Base-by-base conservation (phyloP, 2,888 invertebrate species). In the Temnothorax ravouxi region DNA sequence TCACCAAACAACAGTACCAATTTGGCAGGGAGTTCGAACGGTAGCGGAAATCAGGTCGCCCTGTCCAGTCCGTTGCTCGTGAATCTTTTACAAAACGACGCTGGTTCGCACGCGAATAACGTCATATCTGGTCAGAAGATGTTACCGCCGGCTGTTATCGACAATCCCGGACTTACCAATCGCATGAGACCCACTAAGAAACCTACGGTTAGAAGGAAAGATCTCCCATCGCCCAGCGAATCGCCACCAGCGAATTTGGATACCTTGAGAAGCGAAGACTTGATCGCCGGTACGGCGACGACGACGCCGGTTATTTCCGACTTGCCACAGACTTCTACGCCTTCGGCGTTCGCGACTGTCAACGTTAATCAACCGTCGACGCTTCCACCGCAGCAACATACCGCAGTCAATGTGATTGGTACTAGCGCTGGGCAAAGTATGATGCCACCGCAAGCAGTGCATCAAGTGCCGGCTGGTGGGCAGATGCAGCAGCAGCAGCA, bases 81-180 rank as follows among this genome's bases (percentile, higher is more conserved):
- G 50, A 99, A 99, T 95, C 95, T 99, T 90, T 95, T 99, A 91
- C 99, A 99, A 95, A 99, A 98, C 93, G 98, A 98, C 93, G 97
- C 96, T 69, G 92, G 93, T 56, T 92, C 96, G 86, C 95, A 94
- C 86, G 92, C 94, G 25, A 93, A 93, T 80, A 93, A 93, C 56
- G 90, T 91, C 34, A 88, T 91, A 52, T 80, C 93, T 11, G 91
- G 90, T 76, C 94, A 93, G 41, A 95, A 95, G 84, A 94, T 95
- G 94, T 90, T 93, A 75, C 94, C 94, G 21, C 94, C 94, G 13
- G 92, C 93, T 21, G 90, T 93, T 9, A 92, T 94, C 3, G 94
- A 95, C 47, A 91, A 91, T 41, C 89, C 92, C 15, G 90, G 91
- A 74, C 88, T 92, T 64, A 87, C 88, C 2, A 93, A 90, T 87